These are phyloP conservation scores for Heliconius aoede DNA, from an alignment of 2,888 invertebrate genomes.

Conservation along the genomic window DNA sequence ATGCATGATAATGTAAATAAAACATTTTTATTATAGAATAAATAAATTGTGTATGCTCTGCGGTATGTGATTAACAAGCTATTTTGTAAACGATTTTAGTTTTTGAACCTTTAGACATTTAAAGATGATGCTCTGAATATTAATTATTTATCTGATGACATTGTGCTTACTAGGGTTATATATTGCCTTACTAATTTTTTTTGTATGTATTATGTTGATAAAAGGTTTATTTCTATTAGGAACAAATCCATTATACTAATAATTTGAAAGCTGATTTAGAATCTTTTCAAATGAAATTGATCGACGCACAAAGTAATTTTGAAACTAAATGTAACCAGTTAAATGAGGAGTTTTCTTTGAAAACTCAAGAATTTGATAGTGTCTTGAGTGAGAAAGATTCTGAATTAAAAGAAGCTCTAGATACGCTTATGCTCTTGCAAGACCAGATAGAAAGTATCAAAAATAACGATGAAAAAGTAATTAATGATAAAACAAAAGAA, in stretches of 20 bases:
- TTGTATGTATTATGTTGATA: constrained; percentile 19
- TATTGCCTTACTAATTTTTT: constrained; percentile 6
- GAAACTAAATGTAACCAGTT: constrained; percentile 55
- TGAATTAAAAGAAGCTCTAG: constrained; percentile 60
- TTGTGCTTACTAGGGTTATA: not conserved
- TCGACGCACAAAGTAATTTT: constrained; percentile 55
- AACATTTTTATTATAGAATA: not conserved
- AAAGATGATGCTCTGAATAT: not conserved
- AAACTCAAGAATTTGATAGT: constrained; percentile 58
- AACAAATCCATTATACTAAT: constrained; percentile 57
- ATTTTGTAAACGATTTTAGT: not conserved
- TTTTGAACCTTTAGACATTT: not conserved
- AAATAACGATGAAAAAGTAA: constrained; percentile 51
- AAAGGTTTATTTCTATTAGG: constrained; percentile 59
- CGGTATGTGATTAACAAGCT: not conserved
- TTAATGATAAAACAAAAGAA: constrained; percentile 53
- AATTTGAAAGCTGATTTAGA: constrained; percentile 64
- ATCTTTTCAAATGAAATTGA: constrained; percentile 59
- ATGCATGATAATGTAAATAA: constrained; percentile 31
- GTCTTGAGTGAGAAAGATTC: constrained; percentile 58
- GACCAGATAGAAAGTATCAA: constrained; percentile 56
- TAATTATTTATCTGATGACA: not conserved
- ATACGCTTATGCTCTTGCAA: constrained; percentile 56
- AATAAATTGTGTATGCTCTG: not conserved
- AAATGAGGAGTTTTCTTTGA: constrained; percentile 56